These are phyloP conservation scores for Nansenia antarctica DNA, from an alignment of 2,113 vertebrate genomes.

Conservation along the genomic window DNA sequence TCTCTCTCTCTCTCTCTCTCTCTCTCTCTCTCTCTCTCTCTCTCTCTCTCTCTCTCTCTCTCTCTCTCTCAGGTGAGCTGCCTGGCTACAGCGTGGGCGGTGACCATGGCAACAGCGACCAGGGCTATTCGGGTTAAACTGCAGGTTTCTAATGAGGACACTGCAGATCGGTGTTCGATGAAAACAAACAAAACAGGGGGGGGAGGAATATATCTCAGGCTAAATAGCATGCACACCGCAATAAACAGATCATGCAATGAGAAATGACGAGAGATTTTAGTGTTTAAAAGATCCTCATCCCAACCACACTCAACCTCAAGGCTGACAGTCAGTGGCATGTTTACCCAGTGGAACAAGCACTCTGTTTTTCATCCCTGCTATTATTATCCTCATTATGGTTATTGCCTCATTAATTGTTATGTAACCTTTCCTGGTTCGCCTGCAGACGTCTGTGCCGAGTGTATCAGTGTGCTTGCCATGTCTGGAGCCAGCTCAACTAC, in stretches of 20 bases:
- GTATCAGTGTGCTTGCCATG: not conserved
- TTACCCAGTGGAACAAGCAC: constrained; percentile 13
- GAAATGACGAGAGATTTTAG: not conserved
- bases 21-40: constrained; percentile 30
- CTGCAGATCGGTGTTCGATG: constrained; percentile 3
- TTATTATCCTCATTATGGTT: constrained; percentile 19
- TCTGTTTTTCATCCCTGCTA: constrained; percentile 6
- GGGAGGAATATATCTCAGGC: not conserved
- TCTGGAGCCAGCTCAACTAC: too few species aligned
- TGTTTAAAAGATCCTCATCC: not conserved
- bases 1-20: constrained; percentile 20
- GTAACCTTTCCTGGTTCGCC: constrained; percentile 7
- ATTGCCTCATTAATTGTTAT: constrained; percentile 21
- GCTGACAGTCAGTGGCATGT: constrained; percentile 1
- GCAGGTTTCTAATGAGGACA: not conserved
- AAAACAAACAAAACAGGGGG: not conserved
- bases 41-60: constrained; percentile 25
- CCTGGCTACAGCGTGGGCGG: constrained; percentile 30
- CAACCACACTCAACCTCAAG: not conserved
- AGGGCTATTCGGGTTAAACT: constrained; percentile 29
- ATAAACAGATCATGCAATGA: not conserved
- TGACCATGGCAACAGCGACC: constrained; percentile 48
- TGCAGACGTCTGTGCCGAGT: constrained; percentile 1
- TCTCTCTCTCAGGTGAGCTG: constrained; percentile 35
- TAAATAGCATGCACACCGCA: not conserved